Evolutionary conservation across 37 sponge, comb jelly and placozoan species (phyloP).

Genomic region (Halisarca cf. caerulea): DNA sequence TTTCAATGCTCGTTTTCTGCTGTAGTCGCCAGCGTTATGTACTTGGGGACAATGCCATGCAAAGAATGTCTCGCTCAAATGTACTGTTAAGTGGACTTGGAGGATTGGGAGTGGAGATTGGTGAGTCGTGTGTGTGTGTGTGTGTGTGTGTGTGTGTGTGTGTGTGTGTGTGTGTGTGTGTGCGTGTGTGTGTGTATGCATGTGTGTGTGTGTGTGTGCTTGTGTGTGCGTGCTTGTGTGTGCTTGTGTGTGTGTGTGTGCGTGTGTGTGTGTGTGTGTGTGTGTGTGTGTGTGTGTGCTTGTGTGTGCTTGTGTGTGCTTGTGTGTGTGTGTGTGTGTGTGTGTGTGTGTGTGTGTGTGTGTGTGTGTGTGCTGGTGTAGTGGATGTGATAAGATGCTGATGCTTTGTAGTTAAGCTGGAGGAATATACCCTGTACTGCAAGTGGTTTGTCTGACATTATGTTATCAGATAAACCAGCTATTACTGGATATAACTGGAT

Average conservation of each 20-base stretch:
- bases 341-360: no score
- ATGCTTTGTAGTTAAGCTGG: no score
- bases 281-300: not conserved
- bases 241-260: no score
- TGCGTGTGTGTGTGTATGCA: not conserved
- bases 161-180: not conserved
- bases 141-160: slow-evolving; percentile 19
- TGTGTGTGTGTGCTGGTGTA: no score
- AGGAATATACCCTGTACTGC: no score
- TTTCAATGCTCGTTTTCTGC: not conserved
- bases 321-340: no score
- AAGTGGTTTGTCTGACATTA: no score
- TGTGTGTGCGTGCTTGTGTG: not conserved
- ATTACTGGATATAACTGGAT: no score
- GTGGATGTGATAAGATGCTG: no score
- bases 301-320: not conserved
- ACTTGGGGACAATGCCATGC: slow-evolving; percentile 92
- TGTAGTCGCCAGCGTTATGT: slow-evolving; percentile 93
- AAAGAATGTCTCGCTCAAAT: slow-evolving; percentile 72
- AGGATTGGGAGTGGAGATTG: slow-evolving; percentile 90
- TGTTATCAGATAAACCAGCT: no score
- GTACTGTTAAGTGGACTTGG: slow-evolving; percentile 87
- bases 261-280: no score
- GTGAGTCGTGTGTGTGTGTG: slow-evolving; percentile 10
- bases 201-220: slow-evolving; percentile 19